These are phyloP conservation scores for Tenualosa ilisha DNA, from an alignment of 2,797 vertebrate species.

Conservation along the genomic window DNA sequence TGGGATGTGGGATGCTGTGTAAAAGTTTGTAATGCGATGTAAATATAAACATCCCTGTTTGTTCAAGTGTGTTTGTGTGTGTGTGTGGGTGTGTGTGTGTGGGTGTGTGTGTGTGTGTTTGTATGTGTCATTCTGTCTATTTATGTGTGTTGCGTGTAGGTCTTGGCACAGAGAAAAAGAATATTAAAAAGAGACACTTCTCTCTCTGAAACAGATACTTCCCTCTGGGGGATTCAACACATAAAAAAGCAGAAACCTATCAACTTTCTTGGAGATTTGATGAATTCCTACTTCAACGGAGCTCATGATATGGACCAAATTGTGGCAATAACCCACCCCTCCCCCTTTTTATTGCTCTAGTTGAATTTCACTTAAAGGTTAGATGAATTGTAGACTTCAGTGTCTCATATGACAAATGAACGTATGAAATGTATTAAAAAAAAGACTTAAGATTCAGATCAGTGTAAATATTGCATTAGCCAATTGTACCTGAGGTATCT, in stretches of 20 bases:
- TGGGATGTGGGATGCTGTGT: neutral
- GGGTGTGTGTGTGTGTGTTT: neutral
- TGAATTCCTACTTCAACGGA: neutral
- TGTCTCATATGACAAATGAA: too few relatives aligned
- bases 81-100: neutral
- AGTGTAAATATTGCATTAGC: neutral
- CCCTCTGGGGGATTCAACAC: neutral
- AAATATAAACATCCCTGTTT: too few relatives aligned
- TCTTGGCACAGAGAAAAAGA: neutral
- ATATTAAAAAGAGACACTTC: neutral
- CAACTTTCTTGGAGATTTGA: neutral
- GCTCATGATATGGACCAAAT: neutral
- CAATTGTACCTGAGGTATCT: too few relatives aligned
- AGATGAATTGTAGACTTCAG: neutral
- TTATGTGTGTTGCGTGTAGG: neutral
- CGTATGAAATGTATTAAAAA: too few relatives aligned
- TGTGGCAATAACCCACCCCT: neutral
- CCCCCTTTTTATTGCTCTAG: neutral
- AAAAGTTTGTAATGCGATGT: neutral
- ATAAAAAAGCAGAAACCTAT: neutral
- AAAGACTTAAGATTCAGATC: neutral
- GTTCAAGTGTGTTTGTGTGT: neutral
- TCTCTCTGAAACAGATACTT: neutral
- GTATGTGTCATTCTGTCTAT: too few relatives aligned
- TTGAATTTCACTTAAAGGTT: neutral